Conservation (phyloP, 2,888 invertebrate species). For the Drosophila koepferae region DNA sequence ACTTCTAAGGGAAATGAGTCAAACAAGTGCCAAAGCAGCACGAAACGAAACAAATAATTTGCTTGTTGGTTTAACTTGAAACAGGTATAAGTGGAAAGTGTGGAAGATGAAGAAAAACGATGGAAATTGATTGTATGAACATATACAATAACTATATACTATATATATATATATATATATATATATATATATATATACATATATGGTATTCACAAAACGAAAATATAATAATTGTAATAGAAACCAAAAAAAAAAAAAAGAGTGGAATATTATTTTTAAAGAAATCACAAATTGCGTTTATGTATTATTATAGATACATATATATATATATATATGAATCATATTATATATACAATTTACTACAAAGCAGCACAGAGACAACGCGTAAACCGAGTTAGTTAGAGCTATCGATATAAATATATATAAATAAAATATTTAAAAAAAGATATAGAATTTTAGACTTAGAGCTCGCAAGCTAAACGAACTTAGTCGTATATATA, state of each 20-base stretch:
- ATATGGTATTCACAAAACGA: conserved; percentile 15
- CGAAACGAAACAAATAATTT: conserved; percentile 6
- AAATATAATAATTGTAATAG: not conserved
- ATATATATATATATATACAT: conserved; percentile 17
- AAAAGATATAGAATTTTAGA: conserved; percentile 30
- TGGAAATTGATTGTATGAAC: conserved; percentile 13
- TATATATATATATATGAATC: conserved; percentile 34
- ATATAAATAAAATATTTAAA: not conserved
- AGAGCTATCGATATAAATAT: conserved; percentile 36
- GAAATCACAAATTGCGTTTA: conserved; percentile 60
- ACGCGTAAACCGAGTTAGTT: conserved; percentile 58
- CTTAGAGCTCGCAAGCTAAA: conserved; percentile 50
- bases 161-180: conserved; percentile 5
- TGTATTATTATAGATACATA: conserved; percentile 31
- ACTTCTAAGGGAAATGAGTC: conserved; percentile 43
- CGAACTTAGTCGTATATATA: conserved; percentile 46
- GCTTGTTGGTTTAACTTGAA: conserved; percentile 52
- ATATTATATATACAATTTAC: conserved; percentile 29
- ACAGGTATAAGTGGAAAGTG: conserved; percentile 45
- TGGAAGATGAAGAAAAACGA: not conserved
- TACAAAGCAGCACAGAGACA: conserved; percentile 49
- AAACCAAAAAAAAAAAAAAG: not conserved
- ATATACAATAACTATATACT: conserved; percentile 30
- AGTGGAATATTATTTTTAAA: conserved; percentile 42
- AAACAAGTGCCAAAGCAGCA: conserved; percentile 59